Base-by-base conservation (phyloP, 2,888 invertebrate genomes). In the Drosophila niveifrons region DNA sequence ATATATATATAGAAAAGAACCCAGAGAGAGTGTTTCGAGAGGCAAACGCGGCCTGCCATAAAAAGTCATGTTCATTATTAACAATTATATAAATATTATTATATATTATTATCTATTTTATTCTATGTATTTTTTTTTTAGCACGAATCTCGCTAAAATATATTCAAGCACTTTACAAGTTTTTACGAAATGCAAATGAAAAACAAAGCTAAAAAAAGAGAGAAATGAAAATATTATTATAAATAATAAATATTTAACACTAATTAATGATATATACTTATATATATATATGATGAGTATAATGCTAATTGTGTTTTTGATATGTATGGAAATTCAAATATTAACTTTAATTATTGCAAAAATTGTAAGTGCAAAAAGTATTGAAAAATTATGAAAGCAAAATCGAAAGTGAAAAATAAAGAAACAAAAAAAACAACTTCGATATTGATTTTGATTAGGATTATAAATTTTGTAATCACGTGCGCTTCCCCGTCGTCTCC, bases 21-120 rank as follows among this genome's bases (percentile, higher is more conserved):
- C 61, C 50, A 57, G 50, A 41, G 51, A 31, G 59, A 36, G 58
- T 48, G 55, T 39, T 57, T 55, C 41, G 56, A 43, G 58, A 53
- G 63, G 72, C 72, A 52, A 52, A 36, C n/a, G 52, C 46, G 52
- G 75, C 78, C 76, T 77, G 76, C 76, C 76, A 77, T 77, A 75
- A 73, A 68, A 74, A 77, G 76, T 77, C 76, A 77, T 77, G 77
- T 77, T 77, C 75, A 78, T 70, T 74, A 75, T 74, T 67, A 78
- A 74, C 75, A 73, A 62, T 62, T 62, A 71, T 53, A 62, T 56
- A 46, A 46, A 56, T 57, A 66, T 59, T 57, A 64, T 52, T 56
- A 41, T 58, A 36, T 58, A 51, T 70, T 48, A 78, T 59, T 69
- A 75, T 57, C 41, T 57, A 59, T 57, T 65, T 63, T 64, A 68